These are phyloP conservation scores for Cephus spinipes DNA, from an alignment of 2,888 invertebrate genomes.

Conservation along the genomic window DNA sequence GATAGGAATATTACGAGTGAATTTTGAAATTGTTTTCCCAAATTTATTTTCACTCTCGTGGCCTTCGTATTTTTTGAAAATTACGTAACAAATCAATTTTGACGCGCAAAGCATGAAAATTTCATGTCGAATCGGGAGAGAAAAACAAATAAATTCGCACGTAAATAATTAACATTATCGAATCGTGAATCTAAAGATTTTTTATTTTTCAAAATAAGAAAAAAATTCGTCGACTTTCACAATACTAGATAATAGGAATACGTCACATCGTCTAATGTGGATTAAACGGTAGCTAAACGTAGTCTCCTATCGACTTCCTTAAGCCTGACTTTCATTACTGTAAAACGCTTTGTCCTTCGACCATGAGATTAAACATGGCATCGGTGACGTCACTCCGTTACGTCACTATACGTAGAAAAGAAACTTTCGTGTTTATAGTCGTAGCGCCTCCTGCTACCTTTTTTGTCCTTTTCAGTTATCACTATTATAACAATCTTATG, in stretches of 20 bases:
- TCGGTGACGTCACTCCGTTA: not conserved
- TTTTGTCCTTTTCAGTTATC: not conserved
- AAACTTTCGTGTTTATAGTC: not conserved
- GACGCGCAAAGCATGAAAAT: not conserved
- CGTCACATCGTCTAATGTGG: not conserved
- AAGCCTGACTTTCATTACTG: not conserved
- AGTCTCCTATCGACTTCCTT: not conserved
- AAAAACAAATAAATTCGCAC: not conserved
- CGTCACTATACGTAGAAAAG: not conserved
- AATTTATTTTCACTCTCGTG: not conserved
- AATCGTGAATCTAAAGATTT: not conserved
- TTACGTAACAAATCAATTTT: not conserved
- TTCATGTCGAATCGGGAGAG: not conserved
- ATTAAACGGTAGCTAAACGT: not conserved
- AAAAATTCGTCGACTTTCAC: not conserved
- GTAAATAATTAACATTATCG: not conserved
- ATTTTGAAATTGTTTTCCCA: not conserved
- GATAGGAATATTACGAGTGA: not conserved
- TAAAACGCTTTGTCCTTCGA: not conserved
- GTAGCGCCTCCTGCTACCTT: not conserved
- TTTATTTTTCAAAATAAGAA: not conserved
- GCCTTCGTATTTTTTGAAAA: not conserved
- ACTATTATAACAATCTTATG: not conserved
- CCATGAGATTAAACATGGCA: not conserved
- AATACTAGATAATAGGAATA: not conserved